Conservation (phyloP, 2,888 invertebrate genomes). For the Eupelmus urozonus region DNA sequence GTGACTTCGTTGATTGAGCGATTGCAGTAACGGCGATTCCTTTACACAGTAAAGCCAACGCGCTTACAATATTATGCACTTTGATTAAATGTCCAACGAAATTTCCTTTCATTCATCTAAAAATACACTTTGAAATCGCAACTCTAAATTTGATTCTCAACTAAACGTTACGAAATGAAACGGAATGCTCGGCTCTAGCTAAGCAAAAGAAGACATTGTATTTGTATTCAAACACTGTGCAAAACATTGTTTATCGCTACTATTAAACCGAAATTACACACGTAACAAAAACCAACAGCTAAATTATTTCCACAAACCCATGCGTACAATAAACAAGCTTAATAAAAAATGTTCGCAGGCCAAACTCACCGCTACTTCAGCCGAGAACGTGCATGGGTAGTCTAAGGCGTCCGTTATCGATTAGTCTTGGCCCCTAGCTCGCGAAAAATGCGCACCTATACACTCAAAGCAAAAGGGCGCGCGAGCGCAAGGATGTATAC, state of each 20-base stretch:
- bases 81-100: background rate
- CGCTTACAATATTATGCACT: background rate
- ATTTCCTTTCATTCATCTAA: background rate
- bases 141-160: background rate
- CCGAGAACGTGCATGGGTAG: background rate
- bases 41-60: background rate
- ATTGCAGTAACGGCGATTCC: background rate
- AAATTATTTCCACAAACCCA: no score
- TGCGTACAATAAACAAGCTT: no score
- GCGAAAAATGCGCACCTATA: background rate
- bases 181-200: no score
- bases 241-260: no score
- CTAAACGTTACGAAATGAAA: no score
- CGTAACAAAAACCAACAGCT: no score
- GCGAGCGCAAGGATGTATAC: no score
- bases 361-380: slow-evolving; percentile 20
- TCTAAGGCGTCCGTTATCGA: slow-evolving; percentile 10
- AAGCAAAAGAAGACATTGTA: no score
- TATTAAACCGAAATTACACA: no score
- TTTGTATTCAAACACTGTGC: no score
- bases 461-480: no score
- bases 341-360: no score
- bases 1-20: slow-evolving; percentile 24
- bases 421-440: background rate
- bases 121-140: background rate